Percentiles rank a stretch among this genome's conserved stretches.
These are phyloP conservation scores for Hippocampus kuda DNA, from an alignment of 2,797 vertebrate genomes.

Conservation along the genomic window DNA sequence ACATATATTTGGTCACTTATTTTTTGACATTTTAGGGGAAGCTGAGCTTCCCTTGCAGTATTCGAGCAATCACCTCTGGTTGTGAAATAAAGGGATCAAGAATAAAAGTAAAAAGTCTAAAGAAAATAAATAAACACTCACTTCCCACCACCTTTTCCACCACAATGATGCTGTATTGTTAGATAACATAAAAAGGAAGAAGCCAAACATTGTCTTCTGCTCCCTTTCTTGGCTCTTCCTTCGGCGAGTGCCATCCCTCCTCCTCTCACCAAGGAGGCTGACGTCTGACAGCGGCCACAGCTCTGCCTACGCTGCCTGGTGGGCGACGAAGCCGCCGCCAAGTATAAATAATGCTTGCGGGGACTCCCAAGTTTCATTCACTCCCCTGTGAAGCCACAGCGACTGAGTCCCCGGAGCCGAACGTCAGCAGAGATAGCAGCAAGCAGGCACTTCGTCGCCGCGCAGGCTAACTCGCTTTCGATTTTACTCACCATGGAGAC, in stretches of 20 bases:
- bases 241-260: constrained; percentile 30
- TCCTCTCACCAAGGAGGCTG: constrained; percentile 20
- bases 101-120: no score
- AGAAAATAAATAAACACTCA: not conserved
- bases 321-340: constrained; percentile 34
- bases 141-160: not conserved
- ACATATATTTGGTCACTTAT: no score
- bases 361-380: constrained; percentile 42
- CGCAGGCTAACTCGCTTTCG: constrained; percentile 76
- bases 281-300: constrained; percentile 55
- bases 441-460: constrained; percentile 57
- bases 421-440: constrained; percentile 71
- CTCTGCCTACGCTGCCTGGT: constrained; percentile 49
- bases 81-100: no score
- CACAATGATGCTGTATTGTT: constrained; percentile 2
- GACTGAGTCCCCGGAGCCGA: constrained; percentile 63
- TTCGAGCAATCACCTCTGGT: no score
- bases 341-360: constrained; percentile 53
- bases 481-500: constrained; percentile 71
- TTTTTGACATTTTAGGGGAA: no score
- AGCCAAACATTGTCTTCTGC: constrained; percentile 12
- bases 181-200: constrained; percentile 8
- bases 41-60: no score
- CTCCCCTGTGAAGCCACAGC: constrained; percentile 40
- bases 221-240: constrained; percentile 61